Conservation (phyloP, 1,140 invertebrate genomes). For the Papilio polyxenes region DNA sequence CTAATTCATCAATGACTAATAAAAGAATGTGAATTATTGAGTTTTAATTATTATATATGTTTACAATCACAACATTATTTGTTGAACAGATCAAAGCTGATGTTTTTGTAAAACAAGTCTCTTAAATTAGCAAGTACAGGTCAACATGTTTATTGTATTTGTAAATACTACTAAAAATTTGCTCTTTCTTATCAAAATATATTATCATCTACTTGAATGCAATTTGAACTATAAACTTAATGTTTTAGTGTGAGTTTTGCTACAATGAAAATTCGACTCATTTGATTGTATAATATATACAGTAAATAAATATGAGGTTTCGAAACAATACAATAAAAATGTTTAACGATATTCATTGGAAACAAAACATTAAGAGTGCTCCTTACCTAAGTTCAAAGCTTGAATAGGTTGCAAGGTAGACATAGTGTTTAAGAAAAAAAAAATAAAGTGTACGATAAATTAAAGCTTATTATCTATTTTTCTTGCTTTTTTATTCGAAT, state of each 20-base stretch:
- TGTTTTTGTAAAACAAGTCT: neutral
- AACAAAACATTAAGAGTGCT: neutral
- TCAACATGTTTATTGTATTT: too few relatives aligned
- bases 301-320: too few relatives aligned
- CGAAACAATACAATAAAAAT: neutral
- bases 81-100: neutral
- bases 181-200: too few relatives aligned
- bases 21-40: neutral
- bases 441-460: neutral
- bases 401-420: slow-evolving; percentile 74
- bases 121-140: neutral
- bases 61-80: neutral
- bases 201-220: too few relatives aligned
- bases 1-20: neutral
- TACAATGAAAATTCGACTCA: too few relatives aligned
- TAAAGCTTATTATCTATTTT: neutral
- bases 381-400: slow-evolving; percentile 73
- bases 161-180: too few relatives aligned
- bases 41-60: slow-evolving; percentile 14
- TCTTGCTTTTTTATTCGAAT: neutral
- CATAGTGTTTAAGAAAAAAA: slow-evolving; percentile 54
- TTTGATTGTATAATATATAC: too few relatives aligned
- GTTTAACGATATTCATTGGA: neutral
- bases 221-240: too few relatives aligned
- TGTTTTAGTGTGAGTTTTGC: too few relatives aligned